These are phyloP conservation scores for Hydrochoerus hydrochaeris DNA, from an alignment of 2,113 vertebrate genomes.

Conservation along the genomic window DNA sequence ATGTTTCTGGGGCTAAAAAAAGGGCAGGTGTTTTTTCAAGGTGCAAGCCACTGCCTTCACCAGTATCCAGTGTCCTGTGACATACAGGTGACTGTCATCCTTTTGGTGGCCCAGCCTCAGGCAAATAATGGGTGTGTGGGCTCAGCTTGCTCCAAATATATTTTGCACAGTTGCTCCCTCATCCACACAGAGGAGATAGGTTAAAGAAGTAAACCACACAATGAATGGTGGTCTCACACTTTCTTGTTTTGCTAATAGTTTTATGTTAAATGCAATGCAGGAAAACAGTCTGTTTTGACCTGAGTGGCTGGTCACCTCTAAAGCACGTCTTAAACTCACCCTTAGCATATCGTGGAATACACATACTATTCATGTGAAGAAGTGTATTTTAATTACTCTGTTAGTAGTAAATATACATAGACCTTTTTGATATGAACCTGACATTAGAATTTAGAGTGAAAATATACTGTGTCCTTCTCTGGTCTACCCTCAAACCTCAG, in stretches of 20 bases:
- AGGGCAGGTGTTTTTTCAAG: background rate
- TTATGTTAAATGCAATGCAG: background rate
- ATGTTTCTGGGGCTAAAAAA: background rate
- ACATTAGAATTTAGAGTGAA: background rate
- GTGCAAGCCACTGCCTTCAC: background rate
- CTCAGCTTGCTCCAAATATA: background rate
- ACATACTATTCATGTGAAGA: background rate
- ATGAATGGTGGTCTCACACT: background rate
- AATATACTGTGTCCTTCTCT: background rate
- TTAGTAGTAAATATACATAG: background rate
- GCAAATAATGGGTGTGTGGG: background rate
- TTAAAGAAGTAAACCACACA: slow-evolving; percentile 27
- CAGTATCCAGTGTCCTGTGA: background rate
- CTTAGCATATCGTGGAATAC: background rate
- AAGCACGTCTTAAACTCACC: background rate
- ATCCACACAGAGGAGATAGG: background rate
- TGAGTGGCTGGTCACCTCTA: background rate
- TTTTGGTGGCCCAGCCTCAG: background rate
- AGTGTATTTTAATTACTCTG: background rate
- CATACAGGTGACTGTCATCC: background rate
- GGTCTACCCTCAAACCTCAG: background rate
- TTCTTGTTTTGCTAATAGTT: background rate
- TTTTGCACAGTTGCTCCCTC: background rate
- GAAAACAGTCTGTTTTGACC: background rate
- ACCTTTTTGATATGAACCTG: background rate